A percentile compares a stretch with the other conserved stretches of the same genome.
Evolutionary conservation across 2,888 invertebrate genomes (phyloP).

Genomic region (Coelopa pilipes): DNA sequence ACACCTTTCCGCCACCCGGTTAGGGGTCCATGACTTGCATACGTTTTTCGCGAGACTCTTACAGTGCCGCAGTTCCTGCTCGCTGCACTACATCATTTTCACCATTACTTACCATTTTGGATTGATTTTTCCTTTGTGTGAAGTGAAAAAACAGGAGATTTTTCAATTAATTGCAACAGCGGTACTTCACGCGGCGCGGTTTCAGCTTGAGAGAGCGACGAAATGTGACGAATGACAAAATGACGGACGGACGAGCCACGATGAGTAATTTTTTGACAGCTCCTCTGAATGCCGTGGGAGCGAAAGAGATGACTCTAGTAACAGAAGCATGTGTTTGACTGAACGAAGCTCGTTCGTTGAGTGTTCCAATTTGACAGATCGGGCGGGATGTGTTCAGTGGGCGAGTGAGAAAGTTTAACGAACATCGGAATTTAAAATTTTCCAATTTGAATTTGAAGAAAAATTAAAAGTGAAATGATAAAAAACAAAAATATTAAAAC

Average conservation of each 20-base stretch:
- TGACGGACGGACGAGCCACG: neutral
- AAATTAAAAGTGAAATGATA: too few relatives aligned
- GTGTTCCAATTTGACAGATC: neutral
- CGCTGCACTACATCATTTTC: conserved; percentile 45
- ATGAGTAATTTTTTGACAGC: conserved; percentile 30
- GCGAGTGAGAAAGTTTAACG: neutral
- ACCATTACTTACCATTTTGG: conserved; percentile 56
- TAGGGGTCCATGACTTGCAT: neutral
- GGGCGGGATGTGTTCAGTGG: neutral
- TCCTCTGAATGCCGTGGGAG: neutral
- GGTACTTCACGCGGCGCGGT: conserved; percentile 47
- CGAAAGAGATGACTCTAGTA: neutral
- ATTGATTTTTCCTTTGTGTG: conserved; percentile 42
- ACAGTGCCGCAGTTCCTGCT: too few relatives aligned
- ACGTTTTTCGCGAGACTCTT: neutral
- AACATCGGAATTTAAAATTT: neutral
- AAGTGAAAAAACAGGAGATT: conserved; percentile 33
- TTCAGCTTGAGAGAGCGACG: conserved; percentile 8
- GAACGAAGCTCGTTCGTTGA: neutral
- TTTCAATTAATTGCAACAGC: conserved; percentile 51
- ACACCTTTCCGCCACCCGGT: too few relatives aligned
- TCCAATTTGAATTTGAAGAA: neutral
- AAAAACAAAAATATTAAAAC: too few relatives aligned
- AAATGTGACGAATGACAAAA: conserved; percentile 12
- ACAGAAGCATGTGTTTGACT: neutral